Evolutionary conservation across 1,140 invertebrate genomes (phyloP), one percentile per base, ranked within the genome.

Genomic region (Spodoptera litura): DNA sequence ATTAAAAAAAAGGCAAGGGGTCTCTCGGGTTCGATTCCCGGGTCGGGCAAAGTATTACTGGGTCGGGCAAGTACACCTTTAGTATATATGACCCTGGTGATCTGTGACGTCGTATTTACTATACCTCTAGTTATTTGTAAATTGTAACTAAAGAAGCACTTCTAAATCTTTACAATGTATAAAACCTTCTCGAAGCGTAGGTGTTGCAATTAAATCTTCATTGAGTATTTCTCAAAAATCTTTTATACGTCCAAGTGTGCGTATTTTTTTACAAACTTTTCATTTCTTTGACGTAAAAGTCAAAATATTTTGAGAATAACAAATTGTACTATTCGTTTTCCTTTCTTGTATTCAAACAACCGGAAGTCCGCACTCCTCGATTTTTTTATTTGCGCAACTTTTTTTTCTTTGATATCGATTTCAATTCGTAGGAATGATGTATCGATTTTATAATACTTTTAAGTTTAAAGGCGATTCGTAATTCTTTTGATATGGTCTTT

Each of bases 301-400:
- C 91, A 93, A 90, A 93, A 93, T 85, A 91, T 93, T 93, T 44
- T 83, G 82, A 78, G 77, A 71, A 84, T 75, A 75, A 78, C 89
- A 88, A 91, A 91, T 91, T 81, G 78, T 87, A 79, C 82, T 64
- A 82, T 44, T 53, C 25, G 62, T 64, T 70, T 62, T 20, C 61
- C 27, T 73, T 78, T 62, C 25, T 53, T 55, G 73, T 31, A 77
- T 77, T 56, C 12, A 38, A 15, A 5, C 0, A 12, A 59, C 74
- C 84, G 84, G 84, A 85, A 80, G 80, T 85, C 70, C 68, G 78
- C 44, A 83, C 81, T 85, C 72, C 53, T 74, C 10, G 25, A 38
- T 27, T 55, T 31, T 38, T 8, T 74, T 64, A 52, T 53, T 70
- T 77, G 79, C 58, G 49, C 66, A 77, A 78, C 49, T 51, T 75